Conservation (phyloP, 2,888 invertebrate genomes). For the Scelioninae gen. 1 region DNA sequence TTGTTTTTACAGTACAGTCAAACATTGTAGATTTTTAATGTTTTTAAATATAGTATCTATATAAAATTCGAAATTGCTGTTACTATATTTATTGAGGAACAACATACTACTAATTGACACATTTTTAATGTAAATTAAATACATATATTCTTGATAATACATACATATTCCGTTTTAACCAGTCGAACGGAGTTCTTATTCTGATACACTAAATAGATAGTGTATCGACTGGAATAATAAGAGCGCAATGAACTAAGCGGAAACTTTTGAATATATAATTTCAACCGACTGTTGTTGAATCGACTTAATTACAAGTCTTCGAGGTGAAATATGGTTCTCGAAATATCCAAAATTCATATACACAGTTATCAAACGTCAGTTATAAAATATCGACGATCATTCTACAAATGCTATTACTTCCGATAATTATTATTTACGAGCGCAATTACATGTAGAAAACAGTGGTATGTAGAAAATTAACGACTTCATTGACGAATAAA, state of each 20-base stretch:
- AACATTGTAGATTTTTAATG: no score
- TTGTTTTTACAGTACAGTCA: no score
- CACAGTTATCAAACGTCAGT: constrained; percentile 64
- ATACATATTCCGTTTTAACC: constrained; percentile 47
- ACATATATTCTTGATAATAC: constrained; percentile 5
- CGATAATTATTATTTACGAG: constrained; percentile 50
- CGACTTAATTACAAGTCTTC: constrained; percentile 67
- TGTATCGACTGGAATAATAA: constrained; percentile 68
- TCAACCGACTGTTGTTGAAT: constrained; percentile 66
- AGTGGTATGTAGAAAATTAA: constrained; percentile 35
- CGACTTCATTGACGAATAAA: constrained; percentile 35
- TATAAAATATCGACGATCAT: constrained; percentile 62
- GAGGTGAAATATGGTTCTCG: constrained; percentile 66
- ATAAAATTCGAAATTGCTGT: no score
- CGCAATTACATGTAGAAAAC: constrained; percentile 12
- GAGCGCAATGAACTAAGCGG: constrained; percentile 70
- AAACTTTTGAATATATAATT: constrained; percentile 70
- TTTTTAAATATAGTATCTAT: no score
- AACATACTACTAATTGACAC: constrained; percentile 21
- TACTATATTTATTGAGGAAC: background rate
- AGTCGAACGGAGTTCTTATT: constrained; percentile 64
- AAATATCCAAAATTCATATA: constrained; percentile 66
- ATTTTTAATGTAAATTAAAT: constrained; percentile 25
- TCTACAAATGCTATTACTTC: constrained; percentile 44
- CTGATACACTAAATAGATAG: constrained; percentile 69